Conservation (phyloP, 2,113 vertebrate species). For the Coracopsis vasa region DNA sequence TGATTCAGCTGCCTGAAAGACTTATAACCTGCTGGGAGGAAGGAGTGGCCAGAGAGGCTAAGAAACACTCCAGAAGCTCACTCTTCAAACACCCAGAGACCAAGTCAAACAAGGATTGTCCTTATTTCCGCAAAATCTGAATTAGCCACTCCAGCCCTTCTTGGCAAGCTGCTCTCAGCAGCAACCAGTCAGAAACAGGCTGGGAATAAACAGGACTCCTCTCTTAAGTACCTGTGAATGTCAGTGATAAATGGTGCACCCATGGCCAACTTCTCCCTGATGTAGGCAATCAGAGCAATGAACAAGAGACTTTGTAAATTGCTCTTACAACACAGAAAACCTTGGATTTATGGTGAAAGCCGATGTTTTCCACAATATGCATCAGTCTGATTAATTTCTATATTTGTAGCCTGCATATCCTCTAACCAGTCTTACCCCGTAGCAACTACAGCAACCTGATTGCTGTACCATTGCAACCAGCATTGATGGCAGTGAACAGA, state of each 20-base stretch:
- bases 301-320: neutral
- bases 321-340: neutral
- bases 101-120: neutral
- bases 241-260: neutral
- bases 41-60: rapidly evolving
- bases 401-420: neutral
- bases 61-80: rapidly evolving
- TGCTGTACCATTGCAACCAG: neutral
- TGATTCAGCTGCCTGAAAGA: neutral
- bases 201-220: neutral
- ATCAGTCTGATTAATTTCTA: neutral
- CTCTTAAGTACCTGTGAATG: neutral
- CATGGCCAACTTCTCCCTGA: neutral
- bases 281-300: neutral
- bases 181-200: neutral
- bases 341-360: neutral
- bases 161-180: neutral
- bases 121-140: neutral
- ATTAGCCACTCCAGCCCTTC: neutral
- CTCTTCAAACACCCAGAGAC: neutral
- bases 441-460: neutral
- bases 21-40: neutral
- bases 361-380: neutral
- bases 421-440: neutral
- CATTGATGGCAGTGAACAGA: neutral